Conservation (phyloP, 2,888 invertebrate species). For the Sphinx pinastri region DNA sequence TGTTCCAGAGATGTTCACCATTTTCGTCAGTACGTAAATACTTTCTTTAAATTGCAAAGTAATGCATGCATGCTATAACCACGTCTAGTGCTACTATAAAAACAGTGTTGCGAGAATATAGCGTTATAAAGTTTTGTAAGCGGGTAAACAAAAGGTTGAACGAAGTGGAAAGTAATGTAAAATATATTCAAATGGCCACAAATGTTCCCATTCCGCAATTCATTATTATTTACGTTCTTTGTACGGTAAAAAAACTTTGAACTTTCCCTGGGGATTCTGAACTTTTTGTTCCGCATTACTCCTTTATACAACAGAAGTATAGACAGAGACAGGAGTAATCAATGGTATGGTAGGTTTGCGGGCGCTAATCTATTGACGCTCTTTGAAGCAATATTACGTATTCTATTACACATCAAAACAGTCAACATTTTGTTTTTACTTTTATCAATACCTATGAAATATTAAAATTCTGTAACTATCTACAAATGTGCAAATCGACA, state of each 20-base stretch:
- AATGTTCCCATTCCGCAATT: neutral
- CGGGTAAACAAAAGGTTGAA: neutral
- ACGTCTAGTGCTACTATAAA: neutral
- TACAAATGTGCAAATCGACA: too few species aligned
- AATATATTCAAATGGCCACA: conserved; percentile 8
- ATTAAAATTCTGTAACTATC: too few species aligned
- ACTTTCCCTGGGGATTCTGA: neutral
- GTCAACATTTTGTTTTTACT: too few species aligned
- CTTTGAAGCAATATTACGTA: too few species aligned
- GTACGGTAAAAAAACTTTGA: neutral
- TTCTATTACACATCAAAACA: too few species aligned
- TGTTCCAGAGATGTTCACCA: too few species aligned
- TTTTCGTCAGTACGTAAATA: too few species aligned
- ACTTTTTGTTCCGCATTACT: neutral
- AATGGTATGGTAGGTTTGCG: too few species aligned
- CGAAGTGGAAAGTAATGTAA: conserved; percentile 9
- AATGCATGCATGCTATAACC: too few species aligned
- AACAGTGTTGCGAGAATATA: neutral
- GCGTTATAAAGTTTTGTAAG: conserved; percentile 6
- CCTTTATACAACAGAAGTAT: neutral
- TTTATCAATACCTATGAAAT: too few species aligned
- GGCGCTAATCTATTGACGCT: too few species aligned
- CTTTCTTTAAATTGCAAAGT: too few species aligned
- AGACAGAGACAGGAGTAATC: neutral
- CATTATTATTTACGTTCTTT: neutral